Evolutionary conservation across 2,113 vertebrate genomes (phyloP), one percentile per base, ranked within the genome.

Genomic region (Chunga burmeisteri): DNA sequence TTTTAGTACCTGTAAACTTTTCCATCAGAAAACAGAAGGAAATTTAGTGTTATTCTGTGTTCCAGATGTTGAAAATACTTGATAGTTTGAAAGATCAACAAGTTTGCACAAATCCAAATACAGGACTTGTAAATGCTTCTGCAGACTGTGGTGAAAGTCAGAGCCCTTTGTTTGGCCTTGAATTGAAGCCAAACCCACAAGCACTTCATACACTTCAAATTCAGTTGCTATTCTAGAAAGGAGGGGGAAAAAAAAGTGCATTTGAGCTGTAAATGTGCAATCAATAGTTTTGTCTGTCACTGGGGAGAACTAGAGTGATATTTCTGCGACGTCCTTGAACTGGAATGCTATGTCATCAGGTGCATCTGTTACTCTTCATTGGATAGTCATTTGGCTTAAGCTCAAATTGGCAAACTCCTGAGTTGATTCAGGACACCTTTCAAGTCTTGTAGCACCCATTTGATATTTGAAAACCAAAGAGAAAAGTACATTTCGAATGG

Each of bases 221-320:
- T 95, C 88, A 72, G 50, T 75, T 89, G 81, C 95, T 96, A 82
- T 62, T 94, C 74, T 78, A 84, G 65, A 90, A 95, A 84, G 90
- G 47, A 53, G n/a, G 4, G 0, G 0, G 3, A 20, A 59, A 61
- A 58, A 67, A 72, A 18, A 49, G 38, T 11, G 3, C 84, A 85
- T 93, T 95, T 93, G 74, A 97, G 93, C 96, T 96, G 93, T 79
- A 97, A 97, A 97, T 86, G 96, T 82, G 49, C 95, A 96, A 97
- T 97, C 97, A 95, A 97, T 97, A 97, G 56, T 89, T 94, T 91
- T 90, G 50, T 91, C 79, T 94, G 84, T 88, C 95, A 88, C 88
- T 78, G 70, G 97, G 95, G 95, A 97, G 46, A 96, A 77, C 30
- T 44, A 71, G 79, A 96, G 86, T 84, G 88, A 73, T 96, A 85